Evolutionary conservation across 2,797 vertebrate genomes (phyloP), one percentile per base, ranked within the genome.

Genomic region (Sebastes hopkinsi): DNA sequence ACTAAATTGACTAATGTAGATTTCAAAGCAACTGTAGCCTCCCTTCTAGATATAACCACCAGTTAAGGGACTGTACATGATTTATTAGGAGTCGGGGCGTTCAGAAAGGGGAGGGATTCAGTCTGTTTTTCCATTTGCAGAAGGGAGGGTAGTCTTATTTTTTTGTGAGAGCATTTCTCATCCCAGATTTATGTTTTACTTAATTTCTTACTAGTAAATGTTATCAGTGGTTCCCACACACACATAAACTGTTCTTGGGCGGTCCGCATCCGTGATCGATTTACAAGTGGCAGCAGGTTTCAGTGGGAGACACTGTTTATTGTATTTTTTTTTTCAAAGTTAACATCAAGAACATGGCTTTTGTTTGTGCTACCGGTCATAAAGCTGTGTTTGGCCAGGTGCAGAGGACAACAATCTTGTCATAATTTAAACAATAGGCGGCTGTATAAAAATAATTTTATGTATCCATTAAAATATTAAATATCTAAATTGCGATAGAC

Each of bases 51-150:
- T 34, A 9, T 0, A 22, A 10, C 9, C 13, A 60, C 4, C 29
- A 61, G 25, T 61, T 54, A 50, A 42, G 42, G 30, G 46, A 5
- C 22, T 50, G 56, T 11, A 11, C 12, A 36, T 3, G 2, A 5
- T 12, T 3, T 13, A 59, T 59, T 10, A 50, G n/a, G 16, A n/a
- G 18, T 8, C 0, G 20, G 9, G 3, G 5, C 0, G 0, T 8
- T 62, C 14, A 50, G 38, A 52, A 27, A 29, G 9, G 16, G 34
- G 11, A 8, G 22, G 10, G 10, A 29, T 6, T 11, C n/a, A 14
- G 4, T 38, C 1, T 20, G 6, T 38, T 5, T 38, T 36, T 2
- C 3, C 1, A 1, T 46, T 29, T 10, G 3, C 11, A 2, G 11
- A 23, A 23, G n/a, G 12, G n/a, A 68, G 4, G 46, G 2, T n/a